Conservation (phyloP, 2,888 invertebrate species). For the Diachrysia chrysitis region DNA sequence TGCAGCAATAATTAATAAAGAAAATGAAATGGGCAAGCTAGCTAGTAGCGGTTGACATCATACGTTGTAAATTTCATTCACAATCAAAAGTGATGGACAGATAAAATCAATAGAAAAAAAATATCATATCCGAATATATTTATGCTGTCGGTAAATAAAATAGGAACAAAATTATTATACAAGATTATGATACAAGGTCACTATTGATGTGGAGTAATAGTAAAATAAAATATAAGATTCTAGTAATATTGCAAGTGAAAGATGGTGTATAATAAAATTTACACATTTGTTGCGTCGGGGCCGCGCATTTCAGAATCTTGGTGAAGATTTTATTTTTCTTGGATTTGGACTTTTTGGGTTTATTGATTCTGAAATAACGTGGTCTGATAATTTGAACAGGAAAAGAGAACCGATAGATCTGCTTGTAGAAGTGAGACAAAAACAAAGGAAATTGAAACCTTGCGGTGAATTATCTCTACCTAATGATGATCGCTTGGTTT, state of each 20-base stretch:
- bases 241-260: slow-evolving; percentile 16
- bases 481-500: no score
- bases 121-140: slow-evolving; percentile 8
- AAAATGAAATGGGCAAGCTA: slow-evolving; percentile 4
- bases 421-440: no score
- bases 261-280: slow-evolving; percentile 18
- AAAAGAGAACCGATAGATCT: neutral
- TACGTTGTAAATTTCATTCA: neutral
- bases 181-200: slow-evolving; percentile 20
- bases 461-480: no score
- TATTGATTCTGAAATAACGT: neutral
- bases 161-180: slow-evolving; percentile 13
- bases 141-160: slow-evolving; percentile 19
- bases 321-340: neutral
- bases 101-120: slow-evolving; percentile 12
- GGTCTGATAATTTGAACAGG: neutral
- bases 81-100: slow-evolving; percentile 6
- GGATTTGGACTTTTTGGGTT: neutral
- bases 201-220: slow-evolving; percentile 25
- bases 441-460: no score
- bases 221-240: slow-evolving; percentile 31
- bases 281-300: neutral
- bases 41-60: neutral
- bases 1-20: slow-evolving; percentile 3
- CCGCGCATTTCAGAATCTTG: neutral